Evolutionary conservation across 2,888 invertebrate genomes (phyloP), one percentile per base, ranked within the genome.

Genomic region (Calameuta idolon): DNA sequence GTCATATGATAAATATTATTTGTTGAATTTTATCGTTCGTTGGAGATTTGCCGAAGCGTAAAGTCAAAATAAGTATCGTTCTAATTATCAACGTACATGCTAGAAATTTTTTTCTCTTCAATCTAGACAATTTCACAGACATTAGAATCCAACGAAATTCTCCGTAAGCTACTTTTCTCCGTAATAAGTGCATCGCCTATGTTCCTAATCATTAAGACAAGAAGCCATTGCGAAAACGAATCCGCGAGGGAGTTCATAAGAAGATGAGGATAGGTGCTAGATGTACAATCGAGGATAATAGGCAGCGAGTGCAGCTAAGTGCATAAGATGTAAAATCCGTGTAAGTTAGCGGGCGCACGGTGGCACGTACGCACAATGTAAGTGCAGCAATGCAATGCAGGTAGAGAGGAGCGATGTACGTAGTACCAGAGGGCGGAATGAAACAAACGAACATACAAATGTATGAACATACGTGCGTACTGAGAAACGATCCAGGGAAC

Each of bases 231-330:
- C 23, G 23, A 55, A 23, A 55, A 23, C 23, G 23, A 55, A 15
- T 55, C 55, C 55, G 9, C 55, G 55, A 23, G 23, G 55, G 23
- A 55, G 23, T 55, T 55, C 55, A 55, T 55, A 55, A 55, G 23
- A 55, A 55, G 55, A 55, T 23, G 55, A 55, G 23, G 55, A 15
- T 55, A 23, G 55, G 55, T 55, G 23, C 15, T 55, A 23, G 23
- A 55, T 55, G 55, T 55, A 55, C 84, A 86, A 86, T 89, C 89
- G 88, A 87, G 85, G 86, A 87, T 89, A 89, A 89, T 89, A 88
- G 89, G 86, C 85, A 83, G 87, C 86, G 87, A 89, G 87, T 81
- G 86, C 82, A 73, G 79, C 81, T 78, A 77, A 78, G 77, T 31
- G 81, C 79, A 82, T 83, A 82, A 85, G 86, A 87, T 87, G 37